These are phyloP conservation scores for Capromys pilorides DNA, from an alignment of 2,797 vertebrate species.

Conservation along the genomic window DNA sequence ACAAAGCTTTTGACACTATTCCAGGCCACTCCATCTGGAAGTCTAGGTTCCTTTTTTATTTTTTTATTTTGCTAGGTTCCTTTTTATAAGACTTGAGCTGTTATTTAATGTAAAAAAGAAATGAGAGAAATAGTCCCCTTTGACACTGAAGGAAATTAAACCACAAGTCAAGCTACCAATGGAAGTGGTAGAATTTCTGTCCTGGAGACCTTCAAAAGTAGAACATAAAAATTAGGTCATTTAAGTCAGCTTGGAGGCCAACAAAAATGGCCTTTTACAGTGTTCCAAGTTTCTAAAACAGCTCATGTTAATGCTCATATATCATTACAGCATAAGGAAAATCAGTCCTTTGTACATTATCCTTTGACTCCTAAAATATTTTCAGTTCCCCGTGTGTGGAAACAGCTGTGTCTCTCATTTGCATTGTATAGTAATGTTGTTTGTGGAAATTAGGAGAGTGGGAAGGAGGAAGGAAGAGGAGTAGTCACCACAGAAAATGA, in stretches of 20 bases:
- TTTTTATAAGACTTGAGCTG: constrained; percentile 39
- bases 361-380: not conserved
- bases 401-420: constrained; percentile 1
- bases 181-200: constrained; percentile 63
- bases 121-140: constrained; percentile 39
- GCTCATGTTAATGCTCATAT: not conserved
- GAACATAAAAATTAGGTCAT: constrained; percentile 61
- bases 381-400: not conserved
- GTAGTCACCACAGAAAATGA: not conserved
- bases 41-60: constrained; percentile 15
- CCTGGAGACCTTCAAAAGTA: constrained; percentile 59
- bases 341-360: not conserved
- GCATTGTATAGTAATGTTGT: not conserved
- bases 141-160: constrained; percentile 57
- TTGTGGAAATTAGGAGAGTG: constrained; percentile 21
- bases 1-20: not conserved
- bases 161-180: constrained; percentile 10
- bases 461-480: constrained; percentile 34
- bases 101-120: constrained; percentile 33
- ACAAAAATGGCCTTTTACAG: constrained; percentile 9
- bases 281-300: constrained; percentile 48
- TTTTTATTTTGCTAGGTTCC: not conserved
- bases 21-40: not conserved
- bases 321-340: not conserved
- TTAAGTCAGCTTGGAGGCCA: constrained; percentile 39